Percentiles rank a stretch among this genome's conserved stretches.
Evolutionary conservation across 1,140 invertebrate species (phyloP).

Genomic region (Pemphigus obesinymphae): DNA sequence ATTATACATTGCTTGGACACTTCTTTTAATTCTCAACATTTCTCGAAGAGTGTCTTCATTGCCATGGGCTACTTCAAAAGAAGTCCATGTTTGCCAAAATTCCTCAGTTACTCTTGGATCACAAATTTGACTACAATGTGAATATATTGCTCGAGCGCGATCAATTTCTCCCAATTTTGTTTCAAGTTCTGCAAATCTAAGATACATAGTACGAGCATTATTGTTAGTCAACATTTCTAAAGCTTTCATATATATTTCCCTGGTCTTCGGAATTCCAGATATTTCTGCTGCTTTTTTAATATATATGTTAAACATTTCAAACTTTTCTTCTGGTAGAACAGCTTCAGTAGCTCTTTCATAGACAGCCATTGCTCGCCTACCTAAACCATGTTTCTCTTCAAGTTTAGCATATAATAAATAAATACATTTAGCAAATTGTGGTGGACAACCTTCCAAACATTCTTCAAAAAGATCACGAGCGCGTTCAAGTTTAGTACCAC

Average conservation of each 20-base stretch:
- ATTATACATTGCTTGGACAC: conserved; percentile 95
- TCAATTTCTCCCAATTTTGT: conserved; percentile 97
- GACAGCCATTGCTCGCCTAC: conserved; percentile 94
- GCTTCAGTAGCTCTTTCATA: conserved; percentile 91
- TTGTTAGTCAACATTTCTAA: conserved; percentile 89
- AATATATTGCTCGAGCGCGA: conserved; percentile 92
- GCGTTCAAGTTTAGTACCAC: conserved; percentile 91
- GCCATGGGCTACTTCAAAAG: conserved; percentile 98
- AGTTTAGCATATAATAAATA: conserved; percentile 96
- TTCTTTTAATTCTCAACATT: conserved; percentile 96
- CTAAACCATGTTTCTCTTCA: conserved; percentile 96
- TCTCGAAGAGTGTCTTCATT: conserved; percentile 99
- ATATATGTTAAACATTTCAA: conserved; percentile 98
- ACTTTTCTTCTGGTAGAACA: conserved; percentile 87
- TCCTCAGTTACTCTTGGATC: conserved; percentile 89
- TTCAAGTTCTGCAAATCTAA: conserved; percentile 96
- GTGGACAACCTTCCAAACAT: conserved; percentile 91
- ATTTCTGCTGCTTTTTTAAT: conserved; percentile 97
- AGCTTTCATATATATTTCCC: conserved; percentile 97
- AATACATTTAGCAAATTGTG: conserved; percentile 91
- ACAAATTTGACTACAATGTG: conserved; percentile 97
- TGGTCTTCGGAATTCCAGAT: conserved; percentile 92
- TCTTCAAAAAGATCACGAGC: conserved; percentile 98
- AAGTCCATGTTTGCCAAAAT: conserved; percentile 99
- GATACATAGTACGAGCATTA: conserved; percentile 91